Conservation (phyloP, 2,797 vertebrate species). For the Gobionotothen gibberifrons region DNA sequence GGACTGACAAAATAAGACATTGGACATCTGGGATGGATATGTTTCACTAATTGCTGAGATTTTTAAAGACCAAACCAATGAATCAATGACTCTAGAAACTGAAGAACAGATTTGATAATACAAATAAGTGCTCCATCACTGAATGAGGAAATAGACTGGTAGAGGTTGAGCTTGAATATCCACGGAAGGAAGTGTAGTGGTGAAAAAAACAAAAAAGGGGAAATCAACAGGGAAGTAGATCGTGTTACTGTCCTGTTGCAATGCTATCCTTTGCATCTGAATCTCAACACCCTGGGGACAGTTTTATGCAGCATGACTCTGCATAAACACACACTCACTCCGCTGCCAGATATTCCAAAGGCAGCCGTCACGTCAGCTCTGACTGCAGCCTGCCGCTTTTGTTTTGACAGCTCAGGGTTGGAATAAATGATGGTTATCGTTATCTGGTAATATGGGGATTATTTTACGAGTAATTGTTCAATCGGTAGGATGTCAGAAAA, state of each 20-base stretch:
- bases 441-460: background rate
- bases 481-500: background rate
- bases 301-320: constrained; percentile 73
- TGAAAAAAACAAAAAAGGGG: constrained; percentile 7
- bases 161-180: constrained; percentile 11
- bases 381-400: constrained; percentile 10
- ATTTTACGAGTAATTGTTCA: background rate
- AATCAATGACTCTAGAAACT: too few relatives aligned
- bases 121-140: background rate
- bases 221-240: background rate
- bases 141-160: background rate
- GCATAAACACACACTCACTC: constrained; percentile 57
- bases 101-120: too few relatives aligned
- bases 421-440: background rate
- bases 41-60: too few relatives aligned
- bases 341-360: constrained; percentile 34
- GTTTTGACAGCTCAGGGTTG: background rate
- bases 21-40: too few relatives aligned
- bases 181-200: constrained; percentile 8
- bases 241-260: constrained; percentile 20
- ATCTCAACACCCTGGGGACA: constrained; percentile 62
- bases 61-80: too few relatives aligned
- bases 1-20: too few relatives aligned
- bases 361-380: constrained; percentile 25
- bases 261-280: constrained; percentile 39